A percentile compares a stretch with the other conserved stretches of the same genome.
Evolutionary conservation across 2,797 vertebrate species (phyloP).

Genomic region (Spinus pinus): DNA sequence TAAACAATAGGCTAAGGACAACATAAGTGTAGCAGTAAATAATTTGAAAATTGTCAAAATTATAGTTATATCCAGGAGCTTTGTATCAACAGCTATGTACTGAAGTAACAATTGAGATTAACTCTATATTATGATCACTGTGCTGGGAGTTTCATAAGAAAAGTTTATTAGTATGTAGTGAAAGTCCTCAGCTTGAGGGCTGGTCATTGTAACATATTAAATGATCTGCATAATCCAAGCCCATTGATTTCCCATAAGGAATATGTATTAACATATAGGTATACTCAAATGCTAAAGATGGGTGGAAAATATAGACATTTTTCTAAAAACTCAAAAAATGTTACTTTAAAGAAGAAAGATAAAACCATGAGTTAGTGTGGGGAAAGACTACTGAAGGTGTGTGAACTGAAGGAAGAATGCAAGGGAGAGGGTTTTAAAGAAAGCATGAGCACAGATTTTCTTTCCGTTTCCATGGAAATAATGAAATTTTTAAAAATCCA

Average conservation of each 20-base stretch:
- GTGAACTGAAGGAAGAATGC: background rate
- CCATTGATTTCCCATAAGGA: background rate
- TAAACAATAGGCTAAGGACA: background rate
- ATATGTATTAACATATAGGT: background rate
- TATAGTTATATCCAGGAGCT: background rate
- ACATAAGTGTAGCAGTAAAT: background rate
- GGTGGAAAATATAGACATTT: background rate
- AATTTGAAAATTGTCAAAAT: background rate
- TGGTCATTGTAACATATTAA: background rate
- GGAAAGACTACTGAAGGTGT: background rate
- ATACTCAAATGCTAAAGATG: background rate
- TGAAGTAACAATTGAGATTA: background rate
- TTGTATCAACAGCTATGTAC: background rate
- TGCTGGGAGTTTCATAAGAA: background rate
- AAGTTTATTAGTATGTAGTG: background rate
- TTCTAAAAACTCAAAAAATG: background rate
- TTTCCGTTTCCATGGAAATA: background rate
- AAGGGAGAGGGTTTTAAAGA: background rate
- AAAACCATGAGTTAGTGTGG: background rate
- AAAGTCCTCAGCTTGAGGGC: background rate
- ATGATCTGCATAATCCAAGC: background rate
- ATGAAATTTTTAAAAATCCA: background rate
- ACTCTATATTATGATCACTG: rapidly evolving
- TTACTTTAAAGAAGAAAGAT: background rate
- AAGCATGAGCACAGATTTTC: background rate